phyloP scores from a whole-genome alignment of 92 coral and sea anemone genomes.

The Epizoanthus stellaris region DNA sequence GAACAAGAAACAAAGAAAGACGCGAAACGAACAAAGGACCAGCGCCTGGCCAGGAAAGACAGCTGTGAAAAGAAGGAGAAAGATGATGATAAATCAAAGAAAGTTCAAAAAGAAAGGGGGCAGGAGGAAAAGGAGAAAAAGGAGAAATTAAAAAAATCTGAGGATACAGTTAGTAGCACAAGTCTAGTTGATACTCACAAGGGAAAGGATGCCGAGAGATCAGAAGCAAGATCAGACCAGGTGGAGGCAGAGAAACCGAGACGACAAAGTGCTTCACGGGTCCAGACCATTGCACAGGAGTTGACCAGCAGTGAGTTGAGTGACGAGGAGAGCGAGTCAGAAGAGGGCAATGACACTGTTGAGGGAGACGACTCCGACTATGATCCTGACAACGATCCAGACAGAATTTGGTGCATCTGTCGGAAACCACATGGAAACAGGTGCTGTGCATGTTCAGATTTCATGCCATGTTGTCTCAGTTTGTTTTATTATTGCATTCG shows the following conservation, averaged over 20 bases:
- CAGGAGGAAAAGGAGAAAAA: slow-evolving; percentile 19
- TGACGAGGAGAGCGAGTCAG: slow-evolving; percentile 31
- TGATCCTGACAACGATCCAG: slow-evolving; percentile 97
- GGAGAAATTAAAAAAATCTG: slow-evolving; percentile 1
- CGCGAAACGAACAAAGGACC: slow-evolving; percentile 14
- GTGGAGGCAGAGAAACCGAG: not conserved
- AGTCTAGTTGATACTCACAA: not conserved
- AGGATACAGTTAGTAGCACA: not conserved
- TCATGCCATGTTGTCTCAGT: not conserved
- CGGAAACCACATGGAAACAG: slow-evolving; percentile 99
- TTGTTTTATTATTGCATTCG: not conserved
- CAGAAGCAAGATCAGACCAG: not conserved
- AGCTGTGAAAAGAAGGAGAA: slow-evolving; percentile 31
- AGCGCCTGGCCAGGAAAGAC: slow-evolving; percentile 16
- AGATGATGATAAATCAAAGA: not conserved
- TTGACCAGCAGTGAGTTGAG: slow-evolving; percentile 9
- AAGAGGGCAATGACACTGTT: slow-evolving; percentile 53
- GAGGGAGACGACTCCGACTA: slow-evolving; percentile 92
- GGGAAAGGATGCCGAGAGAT: slow-evolving; percentile 2
- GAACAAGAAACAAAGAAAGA: slow-evolving; percentile 42
- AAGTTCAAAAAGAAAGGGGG: slow-evolving; percentile 26
- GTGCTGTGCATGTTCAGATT: slow-evolving; percentile 41
- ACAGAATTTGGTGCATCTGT: slow-evolving; percentile 94
- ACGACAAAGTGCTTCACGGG: slow-evolving; percentile 28
- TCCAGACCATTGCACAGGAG: slow-evolving; percentile 26